Base-by-base conservation (phyloP, 2,797 vertebrate genomes). In the Pangasius sanitwongsei region DNA sequence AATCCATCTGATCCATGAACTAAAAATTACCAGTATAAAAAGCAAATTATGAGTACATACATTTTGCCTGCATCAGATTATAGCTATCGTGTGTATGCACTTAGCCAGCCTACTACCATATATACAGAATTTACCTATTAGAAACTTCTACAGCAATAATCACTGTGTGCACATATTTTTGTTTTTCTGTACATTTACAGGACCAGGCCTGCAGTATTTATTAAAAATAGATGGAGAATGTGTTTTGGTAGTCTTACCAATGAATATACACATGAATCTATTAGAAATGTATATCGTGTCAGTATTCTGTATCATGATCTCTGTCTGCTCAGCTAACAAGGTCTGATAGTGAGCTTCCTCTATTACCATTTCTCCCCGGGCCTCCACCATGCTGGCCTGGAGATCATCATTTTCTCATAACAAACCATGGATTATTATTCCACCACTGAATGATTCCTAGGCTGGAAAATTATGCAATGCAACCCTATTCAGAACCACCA, bases 361-460 rank as follows among this genome's bases (percentile, higher is more conserved):
- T 91, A 95, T 95, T 96, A 96, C 72, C 87, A 93, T 25, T 93
- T 90, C 95, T 95, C 91, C 85, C 85, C 72, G 20, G 81, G 77
- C 89, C 89, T 85, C 37, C 34, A 83, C 86, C 85, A 89, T 63
- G 53, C 87, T 89, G 88, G 72, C 82, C 69, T 55, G 92, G 91
- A 92, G 95, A 95, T 94, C 89, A 93, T 95, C 93, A 92, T 92
- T 94, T 93, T 94, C 92, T 94, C 93, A 96, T 95, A 96, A 93
- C 93, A 96, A 97, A 94, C 92, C 88, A 89, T 92, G 92, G 94
- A 95, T 96, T 97, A 96, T 97, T 95, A 94, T 95, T 95, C 94
- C 90, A 90, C 93, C 34, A 70, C 89, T 91, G 94, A 94, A 93
- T 91, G 93, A 94, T 94, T 94, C 92, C 94, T 95, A 94, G 92